These are phyloP conservation scores for Drosophila paramelanica DNA, from an alignment of 2,888 invertebrate genomes.

Conservation along the genomic window DNA sequence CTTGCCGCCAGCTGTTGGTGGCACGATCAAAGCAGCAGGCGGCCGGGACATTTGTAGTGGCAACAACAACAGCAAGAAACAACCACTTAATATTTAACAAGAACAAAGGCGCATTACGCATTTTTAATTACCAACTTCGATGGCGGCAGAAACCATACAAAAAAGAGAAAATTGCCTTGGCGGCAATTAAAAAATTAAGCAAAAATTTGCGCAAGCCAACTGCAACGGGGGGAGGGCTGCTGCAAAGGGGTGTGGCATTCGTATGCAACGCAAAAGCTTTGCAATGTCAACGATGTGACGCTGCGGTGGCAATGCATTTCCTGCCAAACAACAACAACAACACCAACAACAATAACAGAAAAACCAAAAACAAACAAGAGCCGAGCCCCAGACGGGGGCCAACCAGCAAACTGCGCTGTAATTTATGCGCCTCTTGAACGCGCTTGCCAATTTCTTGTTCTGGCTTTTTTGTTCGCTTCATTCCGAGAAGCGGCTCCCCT, in stretches of 20 bases:
- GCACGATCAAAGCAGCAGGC: conserved; percentile 49
- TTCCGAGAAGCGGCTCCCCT: conserved; percentile 57
- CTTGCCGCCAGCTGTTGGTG: conserved; percentile 37
- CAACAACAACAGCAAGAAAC: conserved; percentile 15
- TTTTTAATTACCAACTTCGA: conserved; percentile 75
- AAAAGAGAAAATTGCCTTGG: conserved; percentile 29
- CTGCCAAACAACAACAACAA: conserved; percentile 46
- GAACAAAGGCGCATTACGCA: conserved; percentile 74
- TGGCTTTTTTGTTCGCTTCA: conserved; percentile 40
- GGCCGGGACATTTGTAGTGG: conserved; percentile 13
- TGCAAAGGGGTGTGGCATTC: conserved; percentile 48
- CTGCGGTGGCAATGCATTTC: conserved; percentile 60
- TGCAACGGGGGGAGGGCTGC: conserved; percentile 27
- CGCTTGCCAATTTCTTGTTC: conserved; percentile 73
- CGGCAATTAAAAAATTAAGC: conserved; percentile 75
- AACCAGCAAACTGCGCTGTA: conserved; percentile 41
- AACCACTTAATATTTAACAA: conserved; percentile 30
- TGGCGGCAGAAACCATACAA: conserved; percentile 31
- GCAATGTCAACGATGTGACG: conserved; percentile 69
- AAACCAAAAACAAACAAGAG: conserved; percentile 14
- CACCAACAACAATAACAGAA: conserved; percentile 10
- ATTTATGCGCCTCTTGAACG: conserved; percentile 77
- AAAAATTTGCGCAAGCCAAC: conserved; percentile 35
- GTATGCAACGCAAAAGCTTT: conserved; percentile 31
- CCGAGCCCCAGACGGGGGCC: conserved; percentile 31